Conservation (phyloP, 2,113 vertebrate genomes). For the Colossoma macropomum region DNA sequence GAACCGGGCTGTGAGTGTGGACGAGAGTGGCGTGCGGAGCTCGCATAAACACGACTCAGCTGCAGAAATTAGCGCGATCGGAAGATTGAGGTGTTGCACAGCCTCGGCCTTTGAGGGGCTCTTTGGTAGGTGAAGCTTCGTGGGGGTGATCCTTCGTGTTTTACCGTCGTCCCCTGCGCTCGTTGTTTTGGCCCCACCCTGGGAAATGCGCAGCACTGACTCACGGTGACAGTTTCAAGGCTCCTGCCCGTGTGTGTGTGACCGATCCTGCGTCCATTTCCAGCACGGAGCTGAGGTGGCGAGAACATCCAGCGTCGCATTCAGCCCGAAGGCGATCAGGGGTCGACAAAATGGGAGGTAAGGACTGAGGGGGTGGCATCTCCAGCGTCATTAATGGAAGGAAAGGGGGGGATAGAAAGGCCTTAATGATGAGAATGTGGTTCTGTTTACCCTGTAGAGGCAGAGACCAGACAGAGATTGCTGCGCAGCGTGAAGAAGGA, state of each 20-base stretch:
- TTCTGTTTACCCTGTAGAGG: constrained; percentile 80
- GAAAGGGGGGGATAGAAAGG: not conserved
- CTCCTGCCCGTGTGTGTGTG: constrained; percentile 15
- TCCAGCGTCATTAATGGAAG: not conserved
- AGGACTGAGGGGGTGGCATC: constrained; percentile 34
- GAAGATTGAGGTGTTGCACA: too few species aligned
- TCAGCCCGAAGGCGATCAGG: not conserved
- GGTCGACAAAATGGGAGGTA: constrained; percentile 73
- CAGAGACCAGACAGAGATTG: constrained; percentile 90
- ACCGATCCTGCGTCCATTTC: constrained; percentile 26
- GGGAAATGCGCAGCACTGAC: constrained; percentile 51
- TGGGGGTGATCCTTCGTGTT: too few species aligned
- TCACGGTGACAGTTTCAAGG: constrained; percentile 42
- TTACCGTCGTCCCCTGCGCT: too few species aligned
- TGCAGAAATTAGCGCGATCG: not conserved
- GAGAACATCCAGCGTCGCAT: not conserved
- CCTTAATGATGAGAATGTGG: constrained; percentile 11
- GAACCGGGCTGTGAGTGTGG: not conserved
- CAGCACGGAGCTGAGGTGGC: not conserved
- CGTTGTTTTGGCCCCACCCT: constrained; percentile 44
- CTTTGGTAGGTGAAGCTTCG: not conserved
- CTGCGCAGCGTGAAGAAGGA: constrained; percentile 94
- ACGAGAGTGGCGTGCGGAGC: constrained; percentile 23
- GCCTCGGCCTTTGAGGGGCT: too few species aligned
- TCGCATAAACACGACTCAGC: constrained; percentile 12